Evolutionary conservation across 2,797 vertebrate species (phyloP), one percentile per base, ranked within the genome.

Genomic region (Lithobates pipiens): DNA sequence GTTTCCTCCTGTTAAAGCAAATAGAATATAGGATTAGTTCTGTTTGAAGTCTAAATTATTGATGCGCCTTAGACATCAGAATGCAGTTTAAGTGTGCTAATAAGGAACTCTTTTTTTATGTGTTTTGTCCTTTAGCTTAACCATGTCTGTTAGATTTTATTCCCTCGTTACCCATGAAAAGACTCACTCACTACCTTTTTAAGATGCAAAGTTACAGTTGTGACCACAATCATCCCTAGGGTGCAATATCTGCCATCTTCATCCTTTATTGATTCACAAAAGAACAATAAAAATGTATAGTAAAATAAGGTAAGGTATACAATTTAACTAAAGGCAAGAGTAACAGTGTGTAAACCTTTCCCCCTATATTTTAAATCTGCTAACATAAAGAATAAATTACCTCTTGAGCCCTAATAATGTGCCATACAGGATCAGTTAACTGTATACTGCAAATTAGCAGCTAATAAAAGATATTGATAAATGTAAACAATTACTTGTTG

Each of bases 1-100:
- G 84, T 86, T 94, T 92, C 89, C 88, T 6, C 83, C 54, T 57
- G 89, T 79, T 72, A 93, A 91, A 90, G 88, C 88, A 93, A 89
- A 88, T 86, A 87, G 72, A 50, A 86, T 86, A 76, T 15, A 89
- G 74, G 27, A 89, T 91, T 77, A 32, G 86, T 83, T 90, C 79
- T 89, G 63, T 90, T 89, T 90, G 77, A 89, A 86, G 57, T 88
- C 86, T 89, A 79, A 80, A 86, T 88, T 88, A 91, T 79, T 89
- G 89, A 91, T 91, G 91, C 90, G 88, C 76, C 77, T 89, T 88
- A 88, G 87, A 77, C 68, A 82, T 87, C 88, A 78, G 32, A 77
- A 71, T 3, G 71, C 67, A 93, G 71, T 32, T 90, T 81, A 89
- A 90, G 61, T 46, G 46, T 15, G 23, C 27, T 80, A 80, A 85